Base-by-base conservation (phyloP, 2,113 vertebrate species). In the Tichodroma muraria region DNA sequence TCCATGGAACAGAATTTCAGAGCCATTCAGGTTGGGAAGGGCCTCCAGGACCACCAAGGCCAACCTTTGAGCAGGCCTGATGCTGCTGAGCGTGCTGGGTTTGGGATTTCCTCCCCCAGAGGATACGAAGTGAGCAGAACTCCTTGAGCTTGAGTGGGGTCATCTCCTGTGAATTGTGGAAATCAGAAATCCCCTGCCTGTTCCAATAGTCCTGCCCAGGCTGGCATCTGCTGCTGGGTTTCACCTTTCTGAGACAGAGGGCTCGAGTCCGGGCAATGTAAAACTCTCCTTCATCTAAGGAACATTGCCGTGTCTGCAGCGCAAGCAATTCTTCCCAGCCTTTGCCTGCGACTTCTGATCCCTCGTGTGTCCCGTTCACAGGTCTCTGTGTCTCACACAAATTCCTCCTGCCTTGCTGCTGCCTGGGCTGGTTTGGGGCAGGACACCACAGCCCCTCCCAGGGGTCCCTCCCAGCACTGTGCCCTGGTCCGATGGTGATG, bases 131-230 rank as follows among this genome's bases (percentile, higher is more conserved):
- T 0, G 27, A 50, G 61, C 47, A 45, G 66, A 47, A 4, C 47
- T 25, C 31, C 27, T 13, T 40, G 40, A 6, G 12, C 47, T 11
- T 0, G 25, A 19, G 13, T 0, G 2, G 6, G 57, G 11, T n/a
- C 27, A 3, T 12, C 45, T 30, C 24, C 3, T 0, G 0, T 1
- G 16, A 23, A 0, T 1, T 4, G 8, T 4, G n/a, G 42, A 25
- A 25, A 28, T 47, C 0, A 8, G 8, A 21, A 61, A 27, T 7
- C 7, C 28, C 9, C 22, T 14, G 17, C 5, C 6, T 45, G 70
- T 28, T 10, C 6, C 40, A 35, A 11, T 4, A 37, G 20, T 7
- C n/a, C 65, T 61, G 50, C 64, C 63, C 76, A 27, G 80, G 53
- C 42, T 69, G 14, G 40, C n/a, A 7, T 6, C 31, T 73, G 45